Base-by-base conservation (phyloP, 2,113 vertebrate species). In the Loxodonta africana region DNA sequence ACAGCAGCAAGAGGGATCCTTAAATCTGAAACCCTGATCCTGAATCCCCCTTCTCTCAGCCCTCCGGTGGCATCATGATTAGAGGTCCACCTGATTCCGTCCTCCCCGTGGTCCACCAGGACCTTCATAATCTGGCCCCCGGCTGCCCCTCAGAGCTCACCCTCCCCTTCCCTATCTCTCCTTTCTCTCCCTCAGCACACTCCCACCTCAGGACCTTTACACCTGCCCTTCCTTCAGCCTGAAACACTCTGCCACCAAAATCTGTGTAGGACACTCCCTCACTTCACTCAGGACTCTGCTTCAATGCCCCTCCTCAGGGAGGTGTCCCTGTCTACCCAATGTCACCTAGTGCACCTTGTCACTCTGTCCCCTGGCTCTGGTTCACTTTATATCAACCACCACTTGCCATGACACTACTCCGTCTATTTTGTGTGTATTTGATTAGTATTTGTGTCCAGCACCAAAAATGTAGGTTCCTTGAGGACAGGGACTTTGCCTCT, bases 351-450 rank as follows among this genome's bases (percentile, higher is more conserved):
- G 20, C 51, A 62, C 63, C 28, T 30, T 7, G 51, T 57, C 63
- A 33, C 65, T 46, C 69, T 78, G 73, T 28, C n/a, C 44, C 62
- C 30, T 23, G 46, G 8, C 46, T 2, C 80, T 37, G n/a, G 46
- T 30, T 41, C 62, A 12, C 20, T 28, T 63, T 17, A 4, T 65
- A 33, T 4, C 3, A 18, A 12, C 12, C 62, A 60, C 48, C 9
- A 48, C 76, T 33, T 0, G 0, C 15, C n/a, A 2, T 14, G 3
- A 8, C 6, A 33, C 25, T 0, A 2, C 41, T 69, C 10, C 14
- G n/a, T 48, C 76, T 60, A 23, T 21, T 76, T 73, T 15, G 46
- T 51, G 33, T 41, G 53, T 37, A 18, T 90, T 67, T 46, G 67
- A 57, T 65, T 17, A 48, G 8, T 37, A 44, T 23, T 28, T 65